These are phyloP conservation scores for Drosophila prosaltans DNA, from an alignment of 1,140 invertebrate genomes.

Conservation along the genomic window DNA sequence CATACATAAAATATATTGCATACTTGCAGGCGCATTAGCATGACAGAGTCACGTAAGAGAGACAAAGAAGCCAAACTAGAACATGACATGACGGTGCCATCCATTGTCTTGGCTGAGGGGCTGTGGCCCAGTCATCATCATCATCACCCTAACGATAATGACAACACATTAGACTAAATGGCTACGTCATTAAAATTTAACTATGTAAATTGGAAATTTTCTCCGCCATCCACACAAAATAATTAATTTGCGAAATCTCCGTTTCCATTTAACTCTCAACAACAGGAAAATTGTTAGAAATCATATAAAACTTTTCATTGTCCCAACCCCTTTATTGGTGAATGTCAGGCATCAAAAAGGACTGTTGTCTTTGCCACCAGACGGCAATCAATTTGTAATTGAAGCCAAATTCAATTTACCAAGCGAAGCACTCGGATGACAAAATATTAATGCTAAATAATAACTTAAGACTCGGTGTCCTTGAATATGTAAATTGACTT, in stretches of 20 bases:
- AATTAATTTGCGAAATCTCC: background rate
- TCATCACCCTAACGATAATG: constrained; percentile 33
- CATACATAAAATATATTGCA: constrained; percentile 70
- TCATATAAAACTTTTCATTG: background rate
- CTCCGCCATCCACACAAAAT: background rate
- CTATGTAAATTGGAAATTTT: constrained; percentile 25
- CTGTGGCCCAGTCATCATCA: constrained; percentile 5
- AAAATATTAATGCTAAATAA: too few relatives aligned
- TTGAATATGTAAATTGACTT: too few relatives aligned
- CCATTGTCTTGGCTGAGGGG: constrained; percentile 28
- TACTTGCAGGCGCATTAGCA: constrained; percentile 65
- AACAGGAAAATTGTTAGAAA: background rate
- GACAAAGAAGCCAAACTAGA: constrained; percentile 45
- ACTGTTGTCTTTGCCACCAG: too few relatives aligned
- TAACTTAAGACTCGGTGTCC: too few relatives aligned
- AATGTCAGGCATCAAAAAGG: background rate
- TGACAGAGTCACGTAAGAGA: constrained; percentile 49
- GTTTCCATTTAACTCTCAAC: too few relatives aligned
- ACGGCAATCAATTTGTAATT: too few relatives aligned
- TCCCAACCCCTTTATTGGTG: background rate
- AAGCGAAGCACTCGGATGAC: too few relatives aligned
- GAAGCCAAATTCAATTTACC: too few relatives aligned
- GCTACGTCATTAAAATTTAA: constrained; percentile 59
- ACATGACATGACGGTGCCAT: constrained; percentile 53
- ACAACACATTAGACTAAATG: constrained; percentile 48